phyloP scores from a whole-genome alignment of 2,888 invertebrate species.

The Leptinotarsa peninsularis region DNA sequence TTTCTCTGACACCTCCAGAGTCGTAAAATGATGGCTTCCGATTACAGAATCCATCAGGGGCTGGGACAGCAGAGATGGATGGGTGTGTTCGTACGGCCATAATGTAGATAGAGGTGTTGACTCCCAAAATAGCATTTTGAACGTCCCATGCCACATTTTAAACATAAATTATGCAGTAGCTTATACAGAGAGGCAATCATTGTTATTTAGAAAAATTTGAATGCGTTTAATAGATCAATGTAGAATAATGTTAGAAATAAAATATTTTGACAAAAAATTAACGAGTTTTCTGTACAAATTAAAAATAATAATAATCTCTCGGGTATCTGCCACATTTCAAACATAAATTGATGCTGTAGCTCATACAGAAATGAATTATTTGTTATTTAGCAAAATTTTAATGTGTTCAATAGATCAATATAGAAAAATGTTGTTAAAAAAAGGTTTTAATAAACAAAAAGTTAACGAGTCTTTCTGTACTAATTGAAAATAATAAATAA shows the following conservation, averaged over 20 bases:
- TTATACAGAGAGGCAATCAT: not conserved
- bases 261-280: no score
- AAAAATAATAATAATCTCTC: not conserved
- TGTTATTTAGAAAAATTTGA: no score
- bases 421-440: no score
- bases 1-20: not conserved
- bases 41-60: conserved; percentile 5
- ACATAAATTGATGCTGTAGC: not conserved
- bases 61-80: conserved; percentile 6
- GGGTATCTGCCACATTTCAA: not conserved
- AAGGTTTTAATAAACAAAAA: no score
- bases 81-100: not conserved
- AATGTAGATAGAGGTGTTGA: not conserved
- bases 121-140: conserved; percentile 4
- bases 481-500: not conserved
- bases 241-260: no score
- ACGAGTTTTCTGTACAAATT: no score
- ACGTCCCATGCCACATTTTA: not conserved
- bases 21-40: conserved; percentile 15
- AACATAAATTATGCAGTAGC: not conserved
- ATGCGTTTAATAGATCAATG: no score
- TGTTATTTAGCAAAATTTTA: not conserved
- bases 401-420: not conserved
- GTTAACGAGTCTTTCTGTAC: no score
- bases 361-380: not conserved